Conservation (phyloP, 2,888 invertebrate species). For the Bruchidius siliquastri region DNA sequence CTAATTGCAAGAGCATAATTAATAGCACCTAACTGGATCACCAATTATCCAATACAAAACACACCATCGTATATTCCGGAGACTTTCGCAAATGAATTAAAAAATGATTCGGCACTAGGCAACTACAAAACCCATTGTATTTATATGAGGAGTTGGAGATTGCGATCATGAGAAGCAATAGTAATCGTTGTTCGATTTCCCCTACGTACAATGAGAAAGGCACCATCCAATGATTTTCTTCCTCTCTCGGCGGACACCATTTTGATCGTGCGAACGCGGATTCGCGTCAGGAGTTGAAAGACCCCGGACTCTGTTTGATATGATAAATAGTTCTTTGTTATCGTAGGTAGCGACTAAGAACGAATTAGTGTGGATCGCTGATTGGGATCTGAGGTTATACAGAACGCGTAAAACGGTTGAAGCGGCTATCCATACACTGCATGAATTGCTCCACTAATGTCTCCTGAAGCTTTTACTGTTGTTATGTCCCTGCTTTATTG, state of each 20-base stretch:
- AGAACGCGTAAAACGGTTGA: constrained; percentile 1
- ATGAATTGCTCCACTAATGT: too few relatives aligned
- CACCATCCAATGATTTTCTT: not conserved
- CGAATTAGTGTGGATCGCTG: constrained; percentile 30
- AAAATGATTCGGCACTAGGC: not conserved
- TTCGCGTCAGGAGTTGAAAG: constrained; percentile 11
- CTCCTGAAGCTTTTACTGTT: too few relatives aligned
- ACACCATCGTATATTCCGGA: not conserved
- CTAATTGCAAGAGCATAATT: not conserved
- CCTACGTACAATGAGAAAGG: not conserved
- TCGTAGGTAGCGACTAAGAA: constrained; percentile 30
- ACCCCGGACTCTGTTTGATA: constrained; percentile 8
- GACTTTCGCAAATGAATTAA: not conserved
- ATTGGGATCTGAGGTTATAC: constrained; percentile 32
- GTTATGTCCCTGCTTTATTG: too few relatives aligned
- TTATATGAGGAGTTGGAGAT: not conserved
- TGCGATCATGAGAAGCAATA: not conserved
- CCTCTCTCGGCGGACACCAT: not conserved
- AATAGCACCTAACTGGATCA: not conserved
- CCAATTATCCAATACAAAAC: not conserved
- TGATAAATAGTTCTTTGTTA: constrained; percentile 38
- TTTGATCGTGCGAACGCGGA: not conserved
- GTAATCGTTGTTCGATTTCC: not conserved
- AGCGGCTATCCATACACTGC: not conserved
- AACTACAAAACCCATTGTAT: not conserved